Evolutionary conservation across 2,113 vertebrate species (phyloP).

Genomic region (Hydrochoerus hydrochaeris): DNA sequence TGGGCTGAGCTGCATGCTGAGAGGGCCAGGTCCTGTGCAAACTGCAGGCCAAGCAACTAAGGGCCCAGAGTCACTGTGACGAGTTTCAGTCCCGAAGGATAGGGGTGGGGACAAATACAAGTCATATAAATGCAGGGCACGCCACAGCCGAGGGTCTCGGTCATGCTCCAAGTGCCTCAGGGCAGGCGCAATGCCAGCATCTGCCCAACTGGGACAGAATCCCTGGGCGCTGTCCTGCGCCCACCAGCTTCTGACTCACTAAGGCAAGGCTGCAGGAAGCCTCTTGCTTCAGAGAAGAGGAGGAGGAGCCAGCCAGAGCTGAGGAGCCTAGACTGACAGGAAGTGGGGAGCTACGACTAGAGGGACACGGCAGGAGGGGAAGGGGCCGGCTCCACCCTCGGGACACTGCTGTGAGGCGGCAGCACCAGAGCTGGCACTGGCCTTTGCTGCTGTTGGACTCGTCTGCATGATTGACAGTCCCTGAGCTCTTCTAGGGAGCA

Average conservation of each 20-base stretch:
- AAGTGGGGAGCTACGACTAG: neutral
- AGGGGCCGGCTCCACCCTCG: neutral
- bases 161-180: neutral
- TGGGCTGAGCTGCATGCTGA: neutral
- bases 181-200: neutral
- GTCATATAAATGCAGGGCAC: slow-evolving; percentile 8
- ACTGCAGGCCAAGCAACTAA: neutral
- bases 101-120: neutral
- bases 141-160: neutral
- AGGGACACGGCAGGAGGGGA: neutral
- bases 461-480: neutral
- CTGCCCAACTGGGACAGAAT: neutral
- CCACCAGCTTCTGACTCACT: neutral
- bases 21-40: neutral
- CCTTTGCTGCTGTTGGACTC: neutral
- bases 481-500: neutral
- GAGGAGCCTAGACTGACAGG: neutral
- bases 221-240: neutral
- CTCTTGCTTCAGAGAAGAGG: neutral
- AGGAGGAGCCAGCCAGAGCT: neutral
- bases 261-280: neutral
- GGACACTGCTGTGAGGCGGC: neutral
- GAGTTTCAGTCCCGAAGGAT: too few relatives aligned
- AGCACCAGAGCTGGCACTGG: neutral
- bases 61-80: neutral